phyloP scores from a whole-genome alignment of 1,140 invertebrate species.

The Papilio xuthus region DNA sequence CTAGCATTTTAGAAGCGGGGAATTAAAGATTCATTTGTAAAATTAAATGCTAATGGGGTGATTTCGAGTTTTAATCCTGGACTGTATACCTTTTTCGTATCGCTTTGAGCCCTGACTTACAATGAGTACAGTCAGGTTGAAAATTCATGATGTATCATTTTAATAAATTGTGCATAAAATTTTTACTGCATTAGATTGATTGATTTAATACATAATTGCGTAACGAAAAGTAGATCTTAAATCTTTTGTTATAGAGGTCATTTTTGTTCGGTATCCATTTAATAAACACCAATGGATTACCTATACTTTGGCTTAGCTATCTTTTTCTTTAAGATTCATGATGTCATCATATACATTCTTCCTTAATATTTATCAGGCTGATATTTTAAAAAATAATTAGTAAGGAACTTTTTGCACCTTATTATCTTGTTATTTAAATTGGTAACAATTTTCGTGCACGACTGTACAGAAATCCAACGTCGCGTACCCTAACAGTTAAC shows the following conservation, averaged over 20 bases:
- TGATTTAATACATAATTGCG: too few relatives aligned
- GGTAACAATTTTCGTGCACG: constrained; percentile 28
- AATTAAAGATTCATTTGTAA: constrained; percentile 76
- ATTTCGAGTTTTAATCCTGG: constrained; percentile 70
- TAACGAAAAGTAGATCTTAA: too few relatives aligned
- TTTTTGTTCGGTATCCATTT: too few relatives aligned
- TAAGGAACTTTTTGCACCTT: too few relatives aligned
- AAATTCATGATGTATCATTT: constrained; percentile 39
- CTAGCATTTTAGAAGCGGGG: constrained; percentile 46
- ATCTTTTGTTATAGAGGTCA: too few relatives aligned
- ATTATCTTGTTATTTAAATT: constrained; percentile 9
- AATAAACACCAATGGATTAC: too few relatives aligned
- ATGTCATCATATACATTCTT: too few relatives aligned
- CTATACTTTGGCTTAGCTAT: too few relatives aligned
- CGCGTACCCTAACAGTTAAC: constrained; percentile 78
- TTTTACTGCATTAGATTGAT: too few relatives aligned
- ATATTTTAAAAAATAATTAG: too few relatives aligned
- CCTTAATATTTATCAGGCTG: too few relatives aligned
- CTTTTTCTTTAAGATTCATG: too few relatives aligned
- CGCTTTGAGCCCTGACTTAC: constrained; percentile 55
- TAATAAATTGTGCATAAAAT: background rate
- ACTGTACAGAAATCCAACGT: constrained; percentile 70
- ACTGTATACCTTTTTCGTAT: constrained; percentile 53
- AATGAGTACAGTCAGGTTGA: constrained; percentile 46
- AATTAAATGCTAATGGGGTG: constrained; percentile 77